These are phyloP conservation scores for Chrysina gloriosa DNA, from an alignment of 2,888 invertebrate species.

Conservation along the genomic window DNA sequence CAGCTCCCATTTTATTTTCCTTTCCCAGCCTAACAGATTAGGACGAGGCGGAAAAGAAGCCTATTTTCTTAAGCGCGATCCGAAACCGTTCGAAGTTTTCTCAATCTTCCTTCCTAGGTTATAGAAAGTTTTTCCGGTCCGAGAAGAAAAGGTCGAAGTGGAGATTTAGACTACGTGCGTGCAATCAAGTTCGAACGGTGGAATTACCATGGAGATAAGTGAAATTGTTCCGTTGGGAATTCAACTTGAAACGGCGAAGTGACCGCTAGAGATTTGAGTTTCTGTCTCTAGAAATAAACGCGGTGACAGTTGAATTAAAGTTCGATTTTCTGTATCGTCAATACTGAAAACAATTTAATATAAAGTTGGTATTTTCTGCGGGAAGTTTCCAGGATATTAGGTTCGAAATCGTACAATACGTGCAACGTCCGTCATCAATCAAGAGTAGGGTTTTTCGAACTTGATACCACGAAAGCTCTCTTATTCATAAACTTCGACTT, in stretches of 20 bases:
- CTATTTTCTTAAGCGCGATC: conserved; percentile 9
- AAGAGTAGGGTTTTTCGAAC: no score
- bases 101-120: conserved; percentile 16
- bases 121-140: conserved; percentile 8
- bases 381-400: no score
- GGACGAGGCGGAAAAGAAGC: neutral
- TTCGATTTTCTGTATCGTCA: no score
- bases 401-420: no score
- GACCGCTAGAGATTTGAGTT: neutral
- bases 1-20: neutral
- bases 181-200: neutral
- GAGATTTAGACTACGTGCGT: conserved; percentile 14
- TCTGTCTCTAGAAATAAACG: no score
- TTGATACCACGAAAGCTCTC: no score
- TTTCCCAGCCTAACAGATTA: neutral
- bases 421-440: no score
- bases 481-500: no score
- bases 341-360: no score
- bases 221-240: conserved; percentile 14
- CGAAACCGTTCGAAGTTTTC: conserved; percentile 1
- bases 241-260: neutral
- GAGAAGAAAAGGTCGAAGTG: conserved; percentile 9
- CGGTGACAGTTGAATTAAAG: no score
- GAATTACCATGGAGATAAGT: conserved; percentile 17
- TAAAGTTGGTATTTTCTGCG: no score